Conservation (phyloP, 2,888 invertebrate species). For the Macroteleia sp. region DNA sequence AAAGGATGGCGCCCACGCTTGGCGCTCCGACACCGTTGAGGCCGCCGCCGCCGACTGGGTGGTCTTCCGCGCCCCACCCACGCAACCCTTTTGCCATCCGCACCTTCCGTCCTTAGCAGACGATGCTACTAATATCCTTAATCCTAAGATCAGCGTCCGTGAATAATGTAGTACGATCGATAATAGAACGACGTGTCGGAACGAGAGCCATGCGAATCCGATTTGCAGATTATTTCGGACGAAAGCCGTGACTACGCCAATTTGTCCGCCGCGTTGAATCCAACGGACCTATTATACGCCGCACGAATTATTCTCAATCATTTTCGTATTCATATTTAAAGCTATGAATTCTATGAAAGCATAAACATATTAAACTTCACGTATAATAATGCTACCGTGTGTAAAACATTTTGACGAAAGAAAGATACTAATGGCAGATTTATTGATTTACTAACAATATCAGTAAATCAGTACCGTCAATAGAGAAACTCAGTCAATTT, state of each 20-base stretch:
- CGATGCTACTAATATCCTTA: constrained; percentile 66
- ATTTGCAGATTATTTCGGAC: constrained; percentile 67
- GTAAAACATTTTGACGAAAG: too few relatives aligned
- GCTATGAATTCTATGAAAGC: too few relatives aligned
- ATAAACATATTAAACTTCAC: too few relatives aligned
- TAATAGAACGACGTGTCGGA: constrained; percentile 63
- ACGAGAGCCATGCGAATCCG: constrained; percentile 64
- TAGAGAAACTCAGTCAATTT: too few relatives aligned
- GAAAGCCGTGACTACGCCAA: constrained; percentile 63
- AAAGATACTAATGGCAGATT: too few relatives aligned
- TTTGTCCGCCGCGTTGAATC: constrained; percentile 40
- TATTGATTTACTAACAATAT: too few relatives aligned
- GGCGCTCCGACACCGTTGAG: constrained; percentile 79
- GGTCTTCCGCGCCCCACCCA: constrained; percentile 82
- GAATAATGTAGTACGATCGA: constrained; percentile 66
- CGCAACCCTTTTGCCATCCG: constrained; percentile 76
- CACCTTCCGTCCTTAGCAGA: constrained; percentile 69
- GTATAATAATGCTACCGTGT: too few relatives aligned
- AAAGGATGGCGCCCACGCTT: constrained; percentile 83
- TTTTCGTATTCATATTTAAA: too few relatives aligned
- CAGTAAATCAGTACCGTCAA: too few relatives aligned
- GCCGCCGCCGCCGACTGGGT: constrained; percentile 82
- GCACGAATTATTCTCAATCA: background rate
- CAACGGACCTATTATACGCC: constrained; percentile 29
- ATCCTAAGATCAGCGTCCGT: constrained; percentile 66